Evolutionary conservation across 2,888 invertebrate genomes (phyloP), one percentile per base, ranked within the genome.

Genomic region (Argyresthia albistria): DNA sequence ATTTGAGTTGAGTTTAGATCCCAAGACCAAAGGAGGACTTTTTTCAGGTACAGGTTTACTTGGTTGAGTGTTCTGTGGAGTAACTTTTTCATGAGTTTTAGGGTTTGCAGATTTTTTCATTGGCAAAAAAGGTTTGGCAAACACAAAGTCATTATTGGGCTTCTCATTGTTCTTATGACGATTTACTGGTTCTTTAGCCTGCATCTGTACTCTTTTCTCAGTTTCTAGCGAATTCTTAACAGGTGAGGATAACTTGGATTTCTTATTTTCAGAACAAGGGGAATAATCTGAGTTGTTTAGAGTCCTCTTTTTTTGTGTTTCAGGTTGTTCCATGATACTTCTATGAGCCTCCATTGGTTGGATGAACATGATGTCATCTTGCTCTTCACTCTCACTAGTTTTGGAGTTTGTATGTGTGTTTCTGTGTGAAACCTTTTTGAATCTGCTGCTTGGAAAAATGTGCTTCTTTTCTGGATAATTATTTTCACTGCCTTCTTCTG

Each of bases 61-160:
- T n/a, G n/a, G n/a, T n/a, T n/a, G n/a, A n/a, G n/a, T n/a, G n/a
- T n/a, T n/a, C n/a, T n/a, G n/a, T n/a, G n/a, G n/a, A n/a, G n/a
- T n/a, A n/a, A n/a, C n/a, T n/a, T n/a, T n/a, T n/a, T n/a, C n/a
- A n/a, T n/a, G n/a, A n/a, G n/a, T n/a, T n/a, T n/a, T 51, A n/a
- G 51, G 25, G 15, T 51, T 52, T 9, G n/a, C 8, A 8, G 46
- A 46, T 60, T 73, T 78, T 54, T 59, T 66, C 12, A 69, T 51
- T 43, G 79, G 79, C 49, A 71, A 60, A 50, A 63, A 56, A 14
- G 79, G 80, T 58, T 74, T 78, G 1, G 66, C 61, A 69, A 80
- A 80, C 55, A 69, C 60, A 68, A 77, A 77, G 48, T 71, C 68
- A 53, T 65, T 63, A 16, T 35, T 12, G n/a, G 47, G 16, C 36